Evolutionary conservation across 2,888 invertebrate species (phyloP), one percentile per base, ranked within the genome.

Genomic region (Tyria jacobaeae): DNA sequence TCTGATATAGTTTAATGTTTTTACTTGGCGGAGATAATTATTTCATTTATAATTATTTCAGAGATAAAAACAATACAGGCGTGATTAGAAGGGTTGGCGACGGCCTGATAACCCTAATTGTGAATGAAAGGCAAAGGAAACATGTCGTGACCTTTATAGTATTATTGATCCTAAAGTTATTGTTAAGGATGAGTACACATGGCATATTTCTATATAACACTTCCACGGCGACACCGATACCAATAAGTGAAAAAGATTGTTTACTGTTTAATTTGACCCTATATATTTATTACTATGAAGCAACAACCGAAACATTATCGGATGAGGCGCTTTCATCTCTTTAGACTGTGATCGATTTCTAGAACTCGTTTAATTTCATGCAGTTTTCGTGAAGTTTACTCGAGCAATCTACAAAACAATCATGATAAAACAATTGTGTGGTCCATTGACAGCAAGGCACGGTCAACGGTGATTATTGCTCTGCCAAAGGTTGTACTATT

Each of bases 21-120:
- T 71, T 78, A 80, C 71, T 63, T 73, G 74, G 73, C 75, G 76
- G 74, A 73, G 69, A 76, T 76, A 73, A 78, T 74, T 80, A n/a
- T n/a, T n/a, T n/a, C n/a, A n/a, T n/a, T n/a, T n/a, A n/a, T n/a
- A n/a, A n/a, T 80, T 80, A 76, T 78, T 78, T 77, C 62, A 64
- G 60, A 62, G 64, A 65, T 69, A 66, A 65, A 73, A 75, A 80
- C 71, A 76, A 74, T 71, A 74, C 63, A 58, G 57, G 54, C 62
- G 57, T 66, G 58, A 77, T 71, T 74, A 71, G 60, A 71, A 59
- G 60, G 49, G 66, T 67, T 68, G 49, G 62, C 27, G 31, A 41
- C 57, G 51, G 50, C 51, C 47, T 64, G 64, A 61, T 73, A 60
- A 66, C 34, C 39, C 52, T 62, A 53, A 53, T 39, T 57, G 59